These are phyloP conservation scores for Paratilapia polleni DNA, from an alignment of 2,113 vertebrate genomes.

Conservation along the genomic window DNA sequence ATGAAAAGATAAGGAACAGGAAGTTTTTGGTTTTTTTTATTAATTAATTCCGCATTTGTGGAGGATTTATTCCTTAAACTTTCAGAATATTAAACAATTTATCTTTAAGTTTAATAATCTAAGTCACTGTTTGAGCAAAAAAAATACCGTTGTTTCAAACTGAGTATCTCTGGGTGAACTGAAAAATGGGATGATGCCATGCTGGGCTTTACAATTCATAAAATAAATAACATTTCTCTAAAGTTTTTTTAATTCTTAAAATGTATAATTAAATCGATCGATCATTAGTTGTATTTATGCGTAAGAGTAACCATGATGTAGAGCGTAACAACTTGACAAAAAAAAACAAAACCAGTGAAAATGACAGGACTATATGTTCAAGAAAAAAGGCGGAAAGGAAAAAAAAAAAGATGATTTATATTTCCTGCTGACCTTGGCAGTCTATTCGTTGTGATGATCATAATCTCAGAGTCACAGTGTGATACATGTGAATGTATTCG, in stretches of 20 bases:
- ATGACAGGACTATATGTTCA: constrained; percentile 32
- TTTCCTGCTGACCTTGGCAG: constrained; percentile 78
- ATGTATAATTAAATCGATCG: not conserved
- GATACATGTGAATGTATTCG: constrained; percentile 87
- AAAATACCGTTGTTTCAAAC: not conserved
- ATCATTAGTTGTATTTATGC: not conserved
- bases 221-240: not conserved
- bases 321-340: not conserved
- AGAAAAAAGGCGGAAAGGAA: constrained; percentile 8
- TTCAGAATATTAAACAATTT: not conserved
- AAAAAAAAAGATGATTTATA: constrained; percentile 72
- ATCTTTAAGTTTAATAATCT: not conserved
- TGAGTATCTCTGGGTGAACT: not conserved
- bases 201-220: not conserved
- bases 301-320: not conserved
- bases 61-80: not conserved
- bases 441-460: constrained; percentile 79
- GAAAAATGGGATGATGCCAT: not conserved
- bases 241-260: not conserved
- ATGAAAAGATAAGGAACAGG: constrained; percentile 29
- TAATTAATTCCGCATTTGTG: not conserved
- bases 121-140: not conserved
- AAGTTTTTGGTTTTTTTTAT: not conserved
- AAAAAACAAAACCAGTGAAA: not conserved
- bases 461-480: constrained; percentile 88